Conservation (phyloP, 2,888 invertebrate species). For the Pheosia tremula region DNA sequence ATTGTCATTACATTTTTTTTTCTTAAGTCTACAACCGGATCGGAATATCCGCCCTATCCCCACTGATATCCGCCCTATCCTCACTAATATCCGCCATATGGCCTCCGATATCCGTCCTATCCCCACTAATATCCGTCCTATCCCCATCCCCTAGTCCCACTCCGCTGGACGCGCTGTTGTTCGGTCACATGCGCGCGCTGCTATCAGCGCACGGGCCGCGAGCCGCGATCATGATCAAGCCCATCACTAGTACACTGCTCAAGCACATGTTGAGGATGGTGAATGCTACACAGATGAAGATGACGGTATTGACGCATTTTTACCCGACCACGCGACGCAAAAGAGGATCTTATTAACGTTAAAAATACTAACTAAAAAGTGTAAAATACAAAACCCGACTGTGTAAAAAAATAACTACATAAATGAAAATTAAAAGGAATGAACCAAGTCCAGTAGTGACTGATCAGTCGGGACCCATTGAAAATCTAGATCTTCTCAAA, state of each 20-base stretch:
- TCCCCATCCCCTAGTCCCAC: slow-evolving; percentile 82
- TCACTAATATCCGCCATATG: neutral
- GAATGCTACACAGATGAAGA: slow-evolving; percentile 53
- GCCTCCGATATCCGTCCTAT: neutral
- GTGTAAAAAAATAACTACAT: too few relatives aligned
- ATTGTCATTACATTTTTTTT: too few relatives aligned
- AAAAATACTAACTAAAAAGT: too few relatives aligned
- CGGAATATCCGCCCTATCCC: too few relatives aligned
- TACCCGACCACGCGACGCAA: neutral
- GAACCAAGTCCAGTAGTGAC: too few relatives aligned
- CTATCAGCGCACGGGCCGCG: slow-evolving; percentile 61
- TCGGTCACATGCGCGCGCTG: slow-evolving; percentile 85
- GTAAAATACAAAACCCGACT: too few relatives aligned
- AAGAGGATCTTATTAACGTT: too few relatives aligned
- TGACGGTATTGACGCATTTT: slow-evolving; percentile 56
- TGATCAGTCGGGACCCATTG: too few relatives aligned
- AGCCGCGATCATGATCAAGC: slow-evolving; percentile 62
- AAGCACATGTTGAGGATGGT: slow-evolving; percentile 59
- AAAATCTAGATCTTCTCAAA: too few relatives aligned
- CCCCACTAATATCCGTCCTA: slow-evolving; percentile 6
- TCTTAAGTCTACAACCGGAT: too few relatives aligned
- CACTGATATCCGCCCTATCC: too few relatives aligned
- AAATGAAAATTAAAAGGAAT: too few relatives aligned
- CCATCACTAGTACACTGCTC: slow-evolving; percentile 71
- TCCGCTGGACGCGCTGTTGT: slow-evolving; percentile 91